Evolutionary conservation across 2,888 invertebrate species (phyloP), one percentile per base, ranked within the genome.

Genomic region (Lordiphosa fenestrarum): DNA sequence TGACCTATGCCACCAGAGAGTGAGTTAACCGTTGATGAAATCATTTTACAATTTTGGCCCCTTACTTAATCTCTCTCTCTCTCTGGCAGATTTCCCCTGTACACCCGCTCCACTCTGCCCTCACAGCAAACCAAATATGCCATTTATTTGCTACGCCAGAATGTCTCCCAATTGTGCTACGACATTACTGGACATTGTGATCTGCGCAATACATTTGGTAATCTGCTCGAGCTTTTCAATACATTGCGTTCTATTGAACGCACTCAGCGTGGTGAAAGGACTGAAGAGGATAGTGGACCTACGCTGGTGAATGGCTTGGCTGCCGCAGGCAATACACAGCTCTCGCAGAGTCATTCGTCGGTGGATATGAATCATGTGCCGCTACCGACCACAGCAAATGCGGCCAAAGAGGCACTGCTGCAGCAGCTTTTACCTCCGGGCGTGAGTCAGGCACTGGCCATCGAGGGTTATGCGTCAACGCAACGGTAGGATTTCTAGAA

Each of bases 141-240:
- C 4, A 94, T 98, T 66, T 98, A 95, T 87, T 91, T 98, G 10
- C 90, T 98, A 30, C 98, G 98, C 90, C 98, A 97, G 90, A 97
- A 98, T 87, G 95, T 99, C 65, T 96, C 96, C 1, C 98, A 99
- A 89, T 89, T 98, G n/a, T 88, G 87, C 66, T 88, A 73, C 46
- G 88, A 88, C 61, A 82, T 86, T 52, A 77, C 78, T 42, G 81
- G 85, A 33, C 74, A 69, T 23, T 87, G 86, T 56, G 88, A 90
- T 67, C 60, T 85, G 46, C 74, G 86, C 9, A 82, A 84, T 33
- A 89, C 89, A 0, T 84, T 90, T 65, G 83, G 86, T 1, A 90
- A 88, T 78, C 74, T 89, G 30, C 54, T 86, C 33, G 73, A 85
- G 19, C 69, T 90, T 21, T 86, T 90, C 53, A 62, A 67, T 13